Evolutionary conservation across 2,113 vertebrate species (phyloP), one percentile per base, ranked within the genome.

Genomic region (Sinocyclocheilus anophthalmus): DNA sequence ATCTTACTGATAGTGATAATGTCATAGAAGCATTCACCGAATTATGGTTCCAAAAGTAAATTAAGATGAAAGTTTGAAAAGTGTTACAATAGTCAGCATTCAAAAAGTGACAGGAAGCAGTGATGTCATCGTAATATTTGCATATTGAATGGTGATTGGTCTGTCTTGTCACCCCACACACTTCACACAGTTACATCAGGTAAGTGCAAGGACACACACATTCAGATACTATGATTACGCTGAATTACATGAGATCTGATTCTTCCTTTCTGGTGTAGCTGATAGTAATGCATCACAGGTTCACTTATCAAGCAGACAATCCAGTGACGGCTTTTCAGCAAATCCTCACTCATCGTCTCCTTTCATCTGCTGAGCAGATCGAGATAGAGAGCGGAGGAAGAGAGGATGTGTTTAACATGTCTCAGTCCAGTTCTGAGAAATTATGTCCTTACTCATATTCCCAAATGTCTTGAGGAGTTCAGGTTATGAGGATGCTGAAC

Each of bases 331-430:
- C 45, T 24, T 50, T 50, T 76, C 69, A 42, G 69, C 70, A 73
- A 73, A 73, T 37, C 76, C 50, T 37, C 76, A 18, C 53, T 79
- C 53, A 59, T 22, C 12, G 24, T 37, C 76, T 79, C 30, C 61
- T 42, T 81, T 81, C 79, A 67, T 81, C 79, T 81, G 79, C 33
- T 67, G 59, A 42, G 59, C 61, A 20, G 39, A 81, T 7, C 30
- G 24, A 39, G 77, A 57, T 61, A 61, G 11, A 79, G 53, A 11
- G 30, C 5, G 18, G 30, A 37, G 18, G 48, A 26, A 30, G 33
- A 39, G 70, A n/a, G 37, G 11, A 53, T 77, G 48, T 77, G 48
- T 53, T 53, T 53, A 53, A 76, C 73, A 50, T 30, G 72, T 76
- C 22, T 73, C 18, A 30, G 63, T 70, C 33, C 48, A 53, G 8